These are phyloP conservation scores for Rhincodon typus DNA, from an alignment of 2,797 vertebrate genomes.

Conservation along the genomic window DNA sequence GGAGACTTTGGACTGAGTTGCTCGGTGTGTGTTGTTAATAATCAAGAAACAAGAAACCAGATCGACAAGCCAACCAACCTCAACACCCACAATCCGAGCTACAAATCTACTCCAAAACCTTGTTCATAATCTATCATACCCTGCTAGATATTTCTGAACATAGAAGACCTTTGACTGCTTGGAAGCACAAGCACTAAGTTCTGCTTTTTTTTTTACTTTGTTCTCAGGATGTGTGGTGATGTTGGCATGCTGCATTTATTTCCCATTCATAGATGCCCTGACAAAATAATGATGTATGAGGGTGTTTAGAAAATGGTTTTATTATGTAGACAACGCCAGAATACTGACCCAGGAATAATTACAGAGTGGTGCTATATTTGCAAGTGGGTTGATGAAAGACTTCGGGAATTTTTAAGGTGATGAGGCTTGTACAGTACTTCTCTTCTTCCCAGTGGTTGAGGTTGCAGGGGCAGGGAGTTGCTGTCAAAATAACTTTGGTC, in stretches of 20 bases:
- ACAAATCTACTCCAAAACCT: too few relatives aligned
- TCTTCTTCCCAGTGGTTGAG: not conserved
- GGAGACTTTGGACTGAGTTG: not conserved
- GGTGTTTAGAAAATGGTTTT: not conserved
- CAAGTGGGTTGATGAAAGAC: not conserved
- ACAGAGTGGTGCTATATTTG: not conserved
- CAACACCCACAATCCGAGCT: too few relatives aligned
- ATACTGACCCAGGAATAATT: not conserved
- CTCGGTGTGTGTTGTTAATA: not conserved
- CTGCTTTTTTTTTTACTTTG: not conserved
- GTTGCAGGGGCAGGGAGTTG: not conserved
- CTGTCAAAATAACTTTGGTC: not conserved
- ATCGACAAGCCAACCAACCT: too few relatives aligned
- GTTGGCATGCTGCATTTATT: not conserved
- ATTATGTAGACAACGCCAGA: not conserved
- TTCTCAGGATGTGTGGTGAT: not conserved
- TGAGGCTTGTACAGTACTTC: not conserved
- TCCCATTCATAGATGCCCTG: not conserved
- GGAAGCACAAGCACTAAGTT: not conserved
- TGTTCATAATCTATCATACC: not conserved
- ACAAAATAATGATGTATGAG: not conserved
- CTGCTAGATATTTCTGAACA: not conserved
- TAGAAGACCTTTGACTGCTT: not conserved
- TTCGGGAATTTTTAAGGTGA: not conserved
- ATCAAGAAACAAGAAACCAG: too few relatives aligned